These are phyloP conservation scores for Toxotes lorentzi DNA, from an alignment of 2,797 vertebrate species.

Conservation along the genomic window DNA sequence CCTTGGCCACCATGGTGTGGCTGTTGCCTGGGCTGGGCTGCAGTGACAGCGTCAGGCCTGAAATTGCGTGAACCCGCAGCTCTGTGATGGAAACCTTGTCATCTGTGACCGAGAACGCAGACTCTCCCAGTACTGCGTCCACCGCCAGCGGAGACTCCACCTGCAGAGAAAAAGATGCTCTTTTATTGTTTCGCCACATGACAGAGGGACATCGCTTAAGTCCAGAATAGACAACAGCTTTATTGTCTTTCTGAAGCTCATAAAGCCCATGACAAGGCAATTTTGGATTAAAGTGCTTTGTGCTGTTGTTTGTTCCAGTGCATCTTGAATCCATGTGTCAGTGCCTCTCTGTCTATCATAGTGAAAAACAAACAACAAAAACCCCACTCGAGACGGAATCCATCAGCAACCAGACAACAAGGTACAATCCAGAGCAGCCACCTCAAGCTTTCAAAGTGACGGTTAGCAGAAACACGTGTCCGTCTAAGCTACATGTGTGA, in stretches of 20 bases:
- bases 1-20: conserved; percentile 96
- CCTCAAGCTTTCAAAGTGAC: conserved; percentile 44
- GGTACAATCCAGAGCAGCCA: conserved; percentile 18
- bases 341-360: conserved; percentile 52
- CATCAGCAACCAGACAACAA: conserved; percentile 45
- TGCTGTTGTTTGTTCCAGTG: conserved; percentile 50
- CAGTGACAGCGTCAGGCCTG: conserved; percentile 92
- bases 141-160: conserved; percentile 95
- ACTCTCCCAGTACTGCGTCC: conserved; percentile 93
- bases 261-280: conserved; percentile 70
- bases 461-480: conserved; percentile 52
- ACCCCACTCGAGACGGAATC: conserved; percentile 43
- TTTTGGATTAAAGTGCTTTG: conserved; percentile 65
- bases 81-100: conserved; percentile 96
- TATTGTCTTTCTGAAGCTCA: conserved; percentile 71
- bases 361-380: conserved; percentile 34
- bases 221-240: conserved; percentile 62
- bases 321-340: conserved; percentile 47
- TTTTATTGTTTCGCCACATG: conserved; percentile 59
- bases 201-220: conserved; percentile 34
- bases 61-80: conserved; percentile 92
- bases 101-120: conserved; percentile 91
- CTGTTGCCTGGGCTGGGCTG: conserved; percentile 96
- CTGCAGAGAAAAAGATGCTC: conserved; percentile 75
- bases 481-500: too few species aligned